Conservation (phyloP, 2,888 invertebrate genomes). For the Prionchulus punctatus region DNA sequence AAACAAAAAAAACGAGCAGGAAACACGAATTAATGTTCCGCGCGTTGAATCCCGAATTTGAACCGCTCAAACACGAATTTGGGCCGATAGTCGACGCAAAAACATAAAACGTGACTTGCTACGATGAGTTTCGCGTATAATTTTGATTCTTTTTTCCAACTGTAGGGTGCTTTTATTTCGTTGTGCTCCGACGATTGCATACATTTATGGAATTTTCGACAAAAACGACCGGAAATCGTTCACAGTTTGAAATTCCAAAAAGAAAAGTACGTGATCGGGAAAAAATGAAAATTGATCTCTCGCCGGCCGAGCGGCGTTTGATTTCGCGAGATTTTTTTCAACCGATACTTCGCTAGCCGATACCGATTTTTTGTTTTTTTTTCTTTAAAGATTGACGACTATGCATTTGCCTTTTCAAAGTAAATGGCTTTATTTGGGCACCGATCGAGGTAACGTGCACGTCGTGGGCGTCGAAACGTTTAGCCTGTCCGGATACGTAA, state of each 20-base stretch:
- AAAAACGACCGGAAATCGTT: slow-evolving; percentile 74
- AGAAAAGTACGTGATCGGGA: slow-evolving; percentile 10
- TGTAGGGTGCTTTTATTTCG: slow-evolving; percentile 69
- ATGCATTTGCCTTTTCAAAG: slow-evolving; percentile 87
- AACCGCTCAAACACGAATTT: no score
- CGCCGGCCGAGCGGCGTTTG: neutral
- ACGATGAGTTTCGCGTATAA: neutral
- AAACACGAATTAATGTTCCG: no score
- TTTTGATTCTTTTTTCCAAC: slow-evolving; percentile 5
- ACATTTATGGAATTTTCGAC: slow-evolving; percentile 88
- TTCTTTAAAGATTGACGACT: slow-evolving; percentile 60
- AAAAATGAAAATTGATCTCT: neutral
- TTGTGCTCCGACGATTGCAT: slow-evolving; percentile 87
- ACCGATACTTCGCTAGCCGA: no score
- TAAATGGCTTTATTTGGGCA: slow-evolving; percentile 96
- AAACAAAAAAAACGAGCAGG: no score
- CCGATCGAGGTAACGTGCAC: slow-evolving; percentile 93
- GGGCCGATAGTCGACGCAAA: no score
- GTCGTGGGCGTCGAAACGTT: slow-evolving; percentile 91
- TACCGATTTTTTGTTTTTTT: slow-evolving; percentile 1
- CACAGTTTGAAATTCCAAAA: slow-evolving; percentile 86
- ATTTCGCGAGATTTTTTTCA: no score
- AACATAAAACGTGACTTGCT: neutral
- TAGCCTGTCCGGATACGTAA: slow-evolving; percentile 85
- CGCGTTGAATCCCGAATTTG: no score